Evolutionary conservation across 2,888 invertebrate species (phyloP), one percentile per base, ranked within the genome.

Genomic region (Drosophila kuntzei): DNA sequence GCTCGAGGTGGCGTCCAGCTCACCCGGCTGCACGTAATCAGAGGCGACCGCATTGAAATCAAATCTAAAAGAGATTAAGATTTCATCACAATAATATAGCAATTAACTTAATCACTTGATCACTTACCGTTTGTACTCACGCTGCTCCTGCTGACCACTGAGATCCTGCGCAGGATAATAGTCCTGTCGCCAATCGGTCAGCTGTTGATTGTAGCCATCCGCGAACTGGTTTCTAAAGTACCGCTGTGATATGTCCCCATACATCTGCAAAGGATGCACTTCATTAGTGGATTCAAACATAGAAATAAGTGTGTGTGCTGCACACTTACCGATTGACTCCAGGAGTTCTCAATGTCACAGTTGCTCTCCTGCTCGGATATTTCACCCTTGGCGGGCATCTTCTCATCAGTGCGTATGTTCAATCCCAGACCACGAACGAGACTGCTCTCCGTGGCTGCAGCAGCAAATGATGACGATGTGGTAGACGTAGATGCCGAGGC

Each of bases 321-420:
- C 20, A 7, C 7, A 63, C 65, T 54, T 92, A 96, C 95, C 93
- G 95, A 91, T 78, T 92, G 92, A 71, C 94, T 95, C 94, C 96
- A 96, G 2, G 95, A 95, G 76, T 92, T 92, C 80, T 96, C 96
- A 90, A 95, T 95, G 79, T 95, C 95, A 11, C 96, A 96, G 89
- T 96, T 95, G 92, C 96, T 96, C 90, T 97, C 97, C 90, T 97
- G 97, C 14, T 96, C 97, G 12, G 96, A 97, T 41, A 97, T 94
- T 92, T 97, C 97, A 1, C 97, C 97, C 71, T 96, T 94, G 0
- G 97, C 95, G 36, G 97, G 97, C 96, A 97, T 97, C 76, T 95
- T 95, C 91, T 97, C 97, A 89, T 97, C 97, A 0, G 97, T 95
- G 80, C 96, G 94, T 85, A 97, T 97, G 90, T 96, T 96, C 47